These are phyloP conservation scores for Scleropages formosus DNA, from an alignment of 2,797 vertebrate species.

Conservation along the genomic window DNA sequence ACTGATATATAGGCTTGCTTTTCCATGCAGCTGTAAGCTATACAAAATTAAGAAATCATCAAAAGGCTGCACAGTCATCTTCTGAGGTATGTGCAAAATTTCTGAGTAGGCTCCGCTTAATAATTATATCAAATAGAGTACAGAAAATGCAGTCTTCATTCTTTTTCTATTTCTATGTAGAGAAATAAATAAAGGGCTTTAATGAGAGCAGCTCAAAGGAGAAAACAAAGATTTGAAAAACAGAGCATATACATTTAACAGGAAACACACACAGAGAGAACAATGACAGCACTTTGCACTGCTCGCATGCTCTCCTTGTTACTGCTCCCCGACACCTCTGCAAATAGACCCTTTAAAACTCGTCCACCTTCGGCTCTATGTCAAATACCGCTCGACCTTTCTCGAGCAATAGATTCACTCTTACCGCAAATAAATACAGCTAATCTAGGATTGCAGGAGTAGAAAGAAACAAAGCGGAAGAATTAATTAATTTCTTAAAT, in stretches of 20 bases:
- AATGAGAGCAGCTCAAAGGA: not conserved
- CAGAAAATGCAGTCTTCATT: not conserved
- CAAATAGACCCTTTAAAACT: constrained; percentile 34
- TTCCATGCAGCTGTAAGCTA: too few species aligned
- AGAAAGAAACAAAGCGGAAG: constrained; percentile 36
- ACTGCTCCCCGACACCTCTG: not conserved
- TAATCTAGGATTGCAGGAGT: constrained; percentile 32
- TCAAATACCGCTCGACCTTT: constrained; percentile 39
- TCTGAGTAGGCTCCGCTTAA: not conserved
- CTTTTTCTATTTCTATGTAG: not conserved
- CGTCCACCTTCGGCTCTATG: constrained; percentile 32
- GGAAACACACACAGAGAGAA: not conserved
- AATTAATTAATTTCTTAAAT: constrained; percentile 51
- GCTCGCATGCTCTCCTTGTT: too few species aligned
- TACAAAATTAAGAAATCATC: too few species aligned
- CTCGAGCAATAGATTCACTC: constrained; percentile 34
- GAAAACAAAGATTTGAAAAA: not conserved
- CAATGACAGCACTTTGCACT: not conserved
- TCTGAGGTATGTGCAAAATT: too few species aligned
- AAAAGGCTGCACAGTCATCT: too few species aligned
- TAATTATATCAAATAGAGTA: not conserved
- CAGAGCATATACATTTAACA: not conserved
- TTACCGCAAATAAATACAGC: constrained; percentile 39
- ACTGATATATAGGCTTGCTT: too few species aligned
- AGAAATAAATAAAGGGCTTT: not conserved